These are phyloP conservation scores for Antennarius striatus DNA, from an alignment of 2,113 vertebrate species.

Conservation along the genomic window DNA sequence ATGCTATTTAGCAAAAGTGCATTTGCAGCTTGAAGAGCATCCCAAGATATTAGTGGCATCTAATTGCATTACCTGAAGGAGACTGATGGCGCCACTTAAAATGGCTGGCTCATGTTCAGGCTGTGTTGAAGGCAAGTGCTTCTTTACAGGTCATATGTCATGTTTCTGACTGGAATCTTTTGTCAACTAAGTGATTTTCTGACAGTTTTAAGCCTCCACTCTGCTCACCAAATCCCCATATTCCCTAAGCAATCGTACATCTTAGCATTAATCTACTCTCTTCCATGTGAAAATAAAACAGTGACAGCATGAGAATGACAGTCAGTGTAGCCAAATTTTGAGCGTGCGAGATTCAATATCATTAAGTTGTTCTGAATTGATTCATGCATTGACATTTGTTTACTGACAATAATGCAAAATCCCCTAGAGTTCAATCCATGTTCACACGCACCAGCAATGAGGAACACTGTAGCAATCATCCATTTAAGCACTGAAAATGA, in stretches of 20 bases:
- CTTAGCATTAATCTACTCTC: slow-evolving; percentile 69
- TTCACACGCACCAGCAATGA: slow-evolving; percentile 44
- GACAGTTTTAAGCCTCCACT: slow-evolving; percentile 74
- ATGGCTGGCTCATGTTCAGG: slow-evolving; percentile 75
- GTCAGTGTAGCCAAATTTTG: slow-evolving; percentile 62
- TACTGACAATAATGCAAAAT: slow-evolving; percentile 51
- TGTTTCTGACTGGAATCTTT: slow-evolving; percentile 80
- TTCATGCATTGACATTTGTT: slow-evolving; percentile 52
- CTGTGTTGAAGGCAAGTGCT: slow-evolving; percentile 82
- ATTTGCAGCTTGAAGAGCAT: slow-evolving; percentile 85
- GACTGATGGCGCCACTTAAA: slow-evolving; percentile 86
- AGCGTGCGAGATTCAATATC: slow-evolving; percentile 49
- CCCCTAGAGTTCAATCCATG: slow-evolving; percentile 52
- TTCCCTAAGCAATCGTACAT: slow-evolving; percentile 61
- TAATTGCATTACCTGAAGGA: slow-evolving; percentile 87
- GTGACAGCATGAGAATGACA: slow-evolving; percentile 56
- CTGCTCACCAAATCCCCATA: slow-evolving; percentile 51
- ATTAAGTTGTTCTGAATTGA: slow-evolving; percentile 58
- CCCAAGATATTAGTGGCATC: slow-evolving; percentile 84
- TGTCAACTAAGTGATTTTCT: slow-evolving; percentile 83
- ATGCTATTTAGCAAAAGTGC: slow-evolving; percentile 82
- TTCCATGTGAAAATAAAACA: slow-evolving; percentile 62
- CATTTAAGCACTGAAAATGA: slow-evolving; percentile 29
- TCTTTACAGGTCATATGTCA: slow-evolving; percentile 81
- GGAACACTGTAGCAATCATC: slow-evolving; percentile 29